Conservation (phyloP, 2,888 invertebrate genomes). For the Aporophyla lueneburgensis region DNA sequence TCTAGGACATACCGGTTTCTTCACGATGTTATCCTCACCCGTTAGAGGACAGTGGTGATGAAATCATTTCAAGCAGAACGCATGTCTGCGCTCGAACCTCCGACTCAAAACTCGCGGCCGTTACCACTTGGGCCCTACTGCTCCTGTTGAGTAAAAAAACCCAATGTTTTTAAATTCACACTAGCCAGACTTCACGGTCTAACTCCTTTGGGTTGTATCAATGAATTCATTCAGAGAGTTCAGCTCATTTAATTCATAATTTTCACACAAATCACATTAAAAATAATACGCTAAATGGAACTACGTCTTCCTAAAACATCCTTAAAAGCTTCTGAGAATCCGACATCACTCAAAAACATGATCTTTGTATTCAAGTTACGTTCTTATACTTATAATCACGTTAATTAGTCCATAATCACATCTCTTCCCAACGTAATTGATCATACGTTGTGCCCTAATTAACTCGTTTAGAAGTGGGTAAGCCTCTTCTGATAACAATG, state of each 20-base stretch:
- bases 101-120: too few species aligned
- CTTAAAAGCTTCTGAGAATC: background rate
- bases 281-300: conserved; percentile 1
- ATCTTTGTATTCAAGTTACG: conserved; percentile 47
- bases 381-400: conserved; percentile 47
- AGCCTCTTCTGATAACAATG: background rate
- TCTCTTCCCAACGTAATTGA: conserved; percentile 62
- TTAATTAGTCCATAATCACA: conserved; percentile 64
- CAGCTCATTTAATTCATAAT: background rate
- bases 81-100: too few species aligned
- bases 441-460: conserved; percentile 64
- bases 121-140: too few species aligned
- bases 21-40: too few species aligned
- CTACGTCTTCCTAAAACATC: background rate
- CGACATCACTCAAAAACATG: conserved; percentile 28
- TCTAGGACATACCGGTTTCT: too few species aligned
- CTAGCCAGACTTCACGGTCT: background rate
- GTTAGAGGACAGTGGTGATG: too few species aligned
- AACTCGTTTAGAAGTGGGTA: conserved; percentile 43
- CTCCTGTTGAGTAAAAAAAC: too few species aligned
- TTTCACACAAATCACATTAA: conserved; percentile 5
- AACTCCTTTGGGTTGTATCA: background rate
- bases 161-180: background rate
- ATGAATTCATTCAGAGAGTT: conserved; percentile 14
- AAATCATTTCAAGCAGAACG: too few species aligned